Conservation (phyloP, 2,113 vertebrate species). For the Notarius lentiginosus region DNA sequence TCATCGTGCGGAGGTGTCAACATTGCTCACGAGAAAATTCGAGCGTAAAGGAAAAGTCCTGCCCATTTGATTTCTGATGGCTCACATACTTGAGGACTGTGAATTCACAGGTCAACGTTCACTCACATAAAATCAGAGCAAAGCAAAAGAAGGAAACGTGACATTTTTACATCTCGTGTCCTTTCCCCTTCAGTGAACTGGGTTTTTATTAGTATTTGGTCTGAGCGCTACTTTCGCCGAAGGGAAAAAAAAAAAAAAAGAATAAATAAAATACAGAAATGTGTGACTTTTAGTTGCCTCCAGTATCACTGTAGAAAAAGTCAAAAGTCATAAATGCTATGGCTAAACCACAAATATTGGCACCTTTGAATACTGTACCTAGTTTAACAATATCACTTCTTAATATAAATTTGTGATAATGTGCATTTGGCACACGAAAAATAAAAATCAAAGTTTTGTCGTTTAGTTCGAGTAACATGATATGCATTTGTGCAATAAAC, state of each 20-base stretch:
- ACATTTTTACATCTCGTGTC: not conserved
- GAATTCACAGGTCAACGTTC: not conserved
- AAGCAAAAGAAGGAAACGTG: not conserved
- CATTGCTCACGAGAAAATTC: no score
- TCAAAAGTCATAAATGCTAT: not conserved
- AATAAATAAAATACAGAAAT: not conserved
- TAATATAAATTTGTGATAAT: not conserved
- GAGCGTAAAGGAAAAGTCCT: not conserved
- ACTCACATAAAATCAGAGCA: not conserved
- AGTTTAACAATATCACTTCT: not conserved
- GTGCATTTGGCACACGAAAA: slow-evolving; percentile 20
- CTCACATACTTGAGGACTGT: not conserved
- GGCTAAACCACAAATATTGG: not conserved
- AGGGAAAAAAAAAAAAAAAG: not conserved
- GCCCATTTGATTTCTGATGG: not conserved
- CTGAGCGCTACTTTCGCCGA: not conserved
- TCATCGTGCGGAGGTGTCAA: not conserved
- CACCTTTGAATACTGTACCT: not conserved
- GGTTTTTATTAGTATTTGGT: not conserved
- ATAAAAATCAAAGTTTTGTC: not conserved
- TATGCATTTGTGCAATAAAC: slow-evolving; percentile 16
- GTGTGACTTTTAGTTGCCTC: not conserved
- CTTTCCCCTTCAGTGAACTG: not conserved
- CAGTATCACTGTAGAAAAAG: not conserved
- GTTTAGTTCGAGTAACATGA: not conserved